A percentile compares a stretch with the other conserved stretches of the same genome.
phyloP scores from a whole-genome alignment of 2,113 vertebrate species.

The Butastur rufipennis region DNA sequence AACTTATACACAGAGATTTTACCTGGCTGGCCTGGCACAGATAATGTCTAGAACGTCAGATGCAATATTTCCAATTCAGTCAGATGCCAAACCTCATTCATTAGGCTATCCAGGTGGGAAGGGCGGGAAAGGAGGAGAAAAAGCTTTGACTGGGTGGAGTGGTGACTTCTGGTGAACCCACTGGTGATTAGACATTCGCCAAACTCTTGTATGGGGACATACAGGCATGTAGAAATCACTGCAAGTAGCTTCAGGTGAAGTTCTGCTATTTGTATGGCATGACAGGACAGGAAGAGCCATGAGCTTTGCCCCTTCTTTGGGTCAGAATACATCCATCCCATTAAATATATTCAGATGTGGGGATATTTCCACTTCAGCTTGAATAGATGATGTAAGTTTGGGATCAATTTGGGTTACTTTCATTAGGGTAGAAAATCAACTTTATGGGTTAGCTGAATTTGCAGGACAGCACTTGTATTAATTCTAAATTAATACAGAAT shows the following conservation, averaged over 20 bases:
- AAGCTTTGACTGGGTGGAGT: not conserved
- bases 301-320: not conserved
- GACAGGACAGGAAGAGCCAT: not conserved
- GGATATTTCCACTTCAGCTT: not conserved
- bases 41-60: accelerated
- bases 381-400: too few species aligned
- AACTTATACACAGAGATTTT: not conserved
- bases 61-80: not conserved
- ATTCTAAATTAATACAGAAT: not conserved
- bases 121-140: not conserved
- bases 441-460: not conserved
- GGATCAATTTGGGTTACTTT: not conserved
- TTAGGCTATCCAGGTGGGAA: not conserved
- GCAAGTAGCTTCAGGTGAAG: not conserved
- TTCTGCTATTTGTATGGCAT: not conserved
- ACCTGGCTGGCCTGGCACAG: not conserved
- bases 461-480: not conserved
- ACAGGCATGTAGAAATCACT: not conserved
- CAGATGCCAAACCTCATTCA: not conserved
- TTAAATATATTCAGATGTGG: not conserved
- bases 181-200: not conserved
- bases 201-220: not conserved
- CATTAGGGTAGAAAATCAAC: not conserved
- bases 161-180: not conserved
- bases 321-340: not conserved